Evolutionary conservation across 2,797 vertebrate genomes (phyloP).

Genomic region (Trichosurus vulpecula): DNA sequence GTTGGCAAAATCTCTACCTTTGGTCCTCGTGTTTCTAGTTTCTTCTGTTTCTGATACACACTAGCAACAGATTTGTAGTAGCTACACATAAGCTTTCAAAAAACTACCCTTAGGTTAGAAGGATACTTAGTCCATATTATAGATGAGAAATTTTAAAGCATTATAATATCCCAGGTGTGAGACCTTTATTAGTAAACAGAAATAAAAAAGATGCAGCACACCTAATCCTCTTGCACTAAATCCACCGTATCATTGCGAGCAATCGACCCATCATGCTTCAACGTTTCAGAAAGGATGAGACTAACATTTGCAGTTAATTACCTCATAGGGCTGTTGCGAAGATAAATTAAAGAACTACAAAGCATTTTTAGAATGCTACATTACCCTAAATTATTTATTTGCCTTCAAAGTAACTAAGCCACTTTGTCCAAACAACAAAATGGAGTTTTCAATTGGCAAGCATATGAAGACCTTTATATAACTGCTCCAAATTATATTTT

Average conservation of each 20-base stretch:
- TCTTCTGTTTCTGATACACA: constrained; percentile 61
- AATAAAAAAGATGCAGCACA: constrained; percentile 19
- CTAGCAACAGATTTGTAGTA: neutral
- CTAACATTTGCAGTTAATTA: neutral
- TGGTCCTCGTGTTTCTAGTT: constrained; percentile 47
- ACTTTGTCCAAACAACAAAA: neutral
- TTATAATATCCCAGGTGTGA: constrained; percentile 38
- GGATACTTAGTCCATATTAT: constrained; percentile 11
- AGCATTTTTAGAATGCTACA: neutral
- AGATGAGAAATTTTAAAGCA: constrained; percentile 44
- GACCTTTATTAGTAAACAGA: neutral
- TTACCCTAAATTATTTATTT: neutral
- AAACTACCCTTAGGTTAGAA: neutral
- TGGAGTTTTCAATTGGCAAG: neutral
- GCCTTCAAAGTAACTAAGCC: neutral
- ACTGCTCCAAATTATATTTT: neutral
- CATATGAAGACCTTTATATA: neutral
- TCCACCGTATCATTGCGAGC: neutral
- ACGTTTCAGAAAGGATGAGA: neutral
- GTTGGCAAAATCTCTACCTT: constrained; percentile 61
- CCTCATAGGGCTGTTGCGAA: neutral
- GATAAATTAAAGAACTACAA: neutral
- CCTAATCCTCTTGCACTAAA: constrained; percentile 21
- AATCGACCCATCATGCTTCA: constrained; percentile 20
- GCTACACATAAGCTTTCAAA: neutral